Conservation (phyloP, 2,888 invertebrate genomes). For the Napeogenes inachia region DNA sequence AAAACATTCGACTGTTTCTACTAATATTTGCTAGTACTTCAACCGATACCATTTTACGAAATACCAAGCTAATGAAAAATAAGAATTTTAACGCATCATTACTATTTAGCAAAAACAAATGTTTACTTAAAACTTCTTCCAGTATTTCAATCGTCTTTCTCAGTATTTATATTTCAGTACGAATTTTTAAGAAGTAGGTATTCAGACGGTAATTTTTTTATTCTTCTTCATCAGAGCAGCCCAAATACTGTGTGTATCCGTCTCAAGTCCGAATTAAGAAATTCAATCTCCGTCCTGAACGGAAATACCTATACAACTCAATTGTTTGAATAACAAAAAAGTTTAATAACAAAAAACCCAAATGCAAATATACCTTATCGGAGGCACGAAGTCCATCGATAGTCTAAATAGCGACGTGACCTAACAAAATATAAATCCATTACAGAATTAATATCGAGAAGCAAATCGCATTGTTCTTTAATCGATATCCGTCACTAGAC, state of each 20-base stretch:
- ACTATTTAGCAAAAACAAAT: slow-evolving; percentile 11
- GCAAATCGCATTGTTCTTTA: slow-evolving; percentile 63
- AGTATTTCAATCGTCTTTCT: neutral
- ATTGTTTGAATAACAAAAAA: slow-evolving; percentile 58
- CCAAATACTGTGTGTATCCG: too few species aligned
- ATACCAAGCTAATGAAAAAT: slow-evolving; percentile 14
- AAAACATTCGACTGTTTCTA: slow-evolving; percentile 15
- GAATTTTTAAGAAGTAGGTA: too few species aligned
- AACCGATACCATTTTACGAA: slow-evolving; percentile 21
- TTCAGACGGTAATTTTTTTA: too few species aligned
- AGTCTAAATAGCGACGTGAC: slow-evolving; percentile 68
- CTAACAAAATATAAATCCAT: slow-evolving; percentile 60
- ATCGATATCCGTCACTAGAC: slow-evolving; percentile 71
- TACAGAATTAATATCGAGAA: slow-evolving; percentile 68
- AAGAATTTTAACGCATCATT: slow-evolving; percentile 17
- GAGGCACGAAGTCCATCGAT: slow-evolving; percentile 62
- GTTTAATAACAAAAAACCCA: slow-evolving; percentile 47
- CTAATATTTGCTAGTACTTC: slow-evolving; percentile 41
- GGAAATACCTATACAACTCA: slow-evolving; percentile 53
- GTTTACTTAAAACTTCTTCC: slow-evolving; percentile 4
- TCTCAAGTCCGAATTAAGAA: too few species aligned
- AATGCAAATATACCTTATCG: slow-evolving; percentile 63
- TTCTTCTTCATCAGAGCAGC: too few species aligned
- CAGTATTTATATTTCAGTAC: too few species aligned
- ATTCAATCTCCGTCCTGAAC: neutral